Conservation (phyloP, 2,888 invertebrate genomes). For the Dynastes maya region DNA sequence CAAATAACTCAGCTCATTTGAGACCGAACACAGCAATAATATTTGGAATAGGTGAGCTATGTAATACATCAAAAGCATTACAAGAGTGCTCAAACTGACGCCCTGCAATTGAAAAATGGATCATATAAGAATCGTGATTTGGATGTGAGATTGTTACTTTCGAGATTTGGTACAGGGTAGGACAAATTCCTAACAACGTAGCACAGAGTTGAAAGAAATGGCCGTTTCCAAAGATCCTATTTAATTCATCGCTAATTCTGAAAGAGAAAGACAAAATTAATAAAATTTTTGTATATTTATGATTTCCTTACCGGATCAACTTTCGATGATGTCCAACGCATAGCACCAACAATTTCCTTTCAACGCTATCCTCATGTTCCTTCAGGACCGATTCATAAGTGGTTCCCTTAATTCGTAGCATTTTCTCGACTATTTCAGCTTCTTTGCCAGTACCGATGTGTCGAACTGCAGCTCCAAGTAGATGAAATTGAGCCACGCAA, state of each 20-base stretch:
- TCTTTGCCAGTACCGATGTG: conserved; percentile 49
- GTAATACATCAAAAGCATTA: conserved; percentile 50
- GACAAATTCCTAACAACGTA: conserved; percentile 54
- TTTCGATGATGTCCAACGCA: conserved; percentile 54
- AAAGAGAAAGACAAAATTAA: neutral
- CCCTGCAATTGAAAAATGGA: neutral
- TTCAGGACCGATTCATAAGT: neutral
- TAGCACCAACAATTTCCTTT: conserved; percentile 45
- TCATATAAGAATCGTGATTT: neutral
- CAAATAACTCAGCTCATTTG: conserved; percentile 55
- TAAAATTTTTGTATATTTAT: no score
- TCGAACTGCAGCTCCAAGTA: conserved; percentile 48
- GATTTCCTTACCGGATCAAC: conserved; percentile 49
- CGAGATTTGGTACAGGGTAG: conserved; percentile 53
- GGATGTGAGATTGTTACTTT: conserved; percentile 1
- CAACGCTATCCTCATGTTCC: conserved; percentile 7
- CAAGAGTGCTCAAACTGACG: neutral
- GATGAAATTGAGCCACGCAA: conserved; percentile 53
- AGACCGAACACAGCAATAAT: conserved; percentile 55
- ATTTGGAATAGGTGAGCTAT: conserved; percentile 54
- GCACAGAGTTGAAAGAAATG: conserved; percentile 54
- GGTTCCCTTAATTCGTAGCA: conserved; percentile 31
- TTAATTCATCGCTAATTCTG: conserved; percentile 52
- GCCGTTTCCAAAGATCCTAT: conserved; percentile 53
- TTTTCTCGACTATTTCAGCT: conserved; percentile 33